Base-by-base conservation (phyloP, 2,113 vertebrate genomes). In the Alosa alosa region DNA sequence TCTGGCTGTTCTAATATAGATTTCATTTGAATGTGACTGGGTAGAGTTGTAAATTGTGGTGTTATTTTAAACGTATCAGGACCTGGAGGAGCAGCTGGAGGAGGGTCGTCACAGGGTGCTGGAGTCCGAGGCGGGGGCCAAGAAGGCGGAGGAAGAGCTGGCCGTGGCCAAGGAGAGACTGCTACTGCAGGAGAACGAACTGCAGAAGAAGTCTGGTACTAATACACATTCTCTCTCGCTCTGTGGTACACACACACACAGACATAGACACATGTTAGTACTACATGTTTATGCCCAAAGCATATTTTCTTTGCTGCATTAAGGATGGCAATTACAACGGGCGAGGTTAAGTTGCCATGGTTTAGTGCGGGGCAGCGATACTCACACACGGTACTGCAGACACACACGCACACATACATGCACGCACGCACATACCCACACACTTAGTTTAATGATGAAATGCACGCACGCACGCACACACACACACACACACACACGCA, bases 11-110 rank as follows among this genome's bases (percentile, higher is more conserved):
- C 41, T 44, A 44, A 44, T 44, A 44, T 4, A 44, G 2, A 44
- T 44, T 44, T 44, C 41, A 44, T 44, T 44, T 44, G 41, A 44
- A 44, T 44, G 41, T 44, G 41, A 44, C 41, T 44, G 2, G 41
- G 41, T 2, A 3, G 4, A 44, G 4, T 44, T 44, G 41, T 44
- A 44, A 44, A 44, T 44, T 44, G 41, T 44, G 4, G 41, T 44
- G 4, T 44, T 44, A 44, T 44, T 44, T 44, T 44, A 3, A 44
- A 44, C 41, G 41, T 25, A 89, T 90, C 91, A 98, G 96, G 94
- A 97, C 91, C 90, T 98, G 88, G 96, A 98, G 87, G 92, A 95
- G 84, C 96, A 97, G 92, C 91, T 98, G 88, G 95, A 94, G 90
- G 83, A 94, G 86, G 94, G 95, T 39, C 93, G 95, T 3, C 94